These are phyloP conservation scores for Sinotaia quadrata DNA, from an alignment of 2,888 invertebrate genomes.

Conservation along the genomic window DNA sequence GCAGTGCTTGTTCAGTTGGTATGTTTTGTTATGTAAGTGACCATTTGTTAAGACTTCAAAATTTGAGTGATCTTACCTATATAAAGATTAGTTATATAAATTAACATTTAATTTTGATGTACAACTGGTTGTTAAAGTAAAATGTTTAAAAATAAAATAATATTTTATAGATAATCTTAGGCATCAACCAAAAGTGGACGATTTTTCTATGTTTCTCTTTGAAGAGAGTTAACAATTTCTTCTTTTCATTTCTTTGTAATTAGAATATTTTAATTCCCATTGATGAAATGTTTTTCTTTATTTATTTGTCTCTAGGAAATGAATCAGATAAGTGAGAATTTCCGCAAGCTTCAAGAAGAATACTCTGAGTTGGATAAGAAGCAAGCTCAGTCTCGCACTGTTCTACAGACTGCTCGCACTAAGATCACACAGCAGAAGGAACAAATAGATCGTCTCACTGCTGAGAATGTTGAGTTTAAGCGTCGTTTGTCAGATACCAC, in stretches of 20 bases:
- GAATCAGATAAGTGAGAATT: conserved; percentile 21
- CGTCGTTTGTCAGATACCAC: conserved; percentile 76
- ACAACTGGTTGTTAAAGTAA: too few species aligned
- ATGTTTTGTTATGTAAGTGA: not conserved
- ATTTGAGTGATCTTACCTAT: not conserved
- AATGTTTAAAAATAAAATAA: too few species aligned
- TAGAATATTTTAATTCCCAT: too few species aligned
- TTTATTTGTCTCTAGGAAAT: conserved; percentile 22
- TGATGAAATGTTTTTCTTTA: not conserved
- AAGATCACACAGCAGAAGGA: conserved; percentile 61
- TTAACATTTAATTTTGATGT: too few species aligned
- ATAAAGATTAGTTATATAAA: too few species aligned
- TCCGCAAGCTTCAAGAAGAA: conserved; percentile 32
- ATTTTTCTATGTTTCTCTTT: too few species aligned
- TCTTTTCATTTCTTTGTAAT: too few species aligned
- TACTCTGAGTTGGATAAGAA: conserved; percentile 54
- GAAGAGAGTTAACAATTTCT: too few species aligned
- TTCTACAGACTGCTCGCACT: conserved; percentile 55
- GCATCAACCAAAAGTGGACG: too few species aligned
- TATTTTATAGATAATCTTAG: too few species aligned
- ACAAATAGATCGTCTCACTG: conserved; percentile 67
- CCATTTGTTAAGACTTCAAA: not conserved
- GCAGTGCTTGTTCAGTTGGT: not conserved
- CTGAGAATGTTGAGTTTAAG: conserved; percentile 74
- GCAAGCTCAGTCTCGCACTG: conserved; percentile 47